Evolutionary conservation across 2,888 invertebrate species (phyloP), one percentile per base, ranked within the genome.

Genomic region (Panorpa germanica): DNA sequence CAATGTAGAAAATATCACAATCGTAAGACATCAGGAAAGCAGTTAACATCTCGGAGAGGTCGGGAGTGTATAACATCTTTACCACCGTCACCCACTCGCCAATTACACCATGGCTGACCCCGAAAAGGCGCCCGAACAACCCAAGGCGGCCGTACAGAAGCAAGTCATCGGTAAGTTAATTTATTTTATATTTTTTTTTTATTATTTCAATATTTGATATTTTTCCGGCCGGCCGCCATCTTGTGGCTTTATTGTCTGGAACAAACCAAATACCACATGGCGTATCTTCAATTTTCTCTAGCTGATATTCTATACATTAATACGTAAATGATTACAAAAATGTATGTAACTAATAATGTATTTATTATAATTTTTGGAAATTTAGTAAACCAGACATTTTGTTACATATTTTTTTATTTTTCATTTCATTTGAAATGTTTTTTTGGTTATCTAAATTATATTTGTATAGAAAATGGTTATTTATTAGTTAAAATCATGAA

Each of bases 41-140:
- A n/a, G n/a, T n/a, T n/a, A n/a, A n/a, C n/a, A n/a, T n/a, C n/a
- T n/a, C n/a, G n/a, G n/a, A n/a, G n/a, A n/a, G n/a, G n/a, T n/a
- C n/a, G n/a, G n/a, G n/a, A n/a, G n/a, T n/a, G n/a, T n/a, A n/a
- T n/a, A n/a, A n/a, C n/a, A n/a, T n/a, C n/a, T n/a, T n/a, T n/a
- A n/a, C n/a, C n/a, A n/a, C n/a, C n/a, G n/a, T n/a, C n/a, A n/a
- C n/a, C n/a, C n/a, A n/a, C n/a, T n/a, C n/a, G n/a, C 66, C 70
- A 70, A 64, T 69, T 63, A 70, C 73, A 73, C 70, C 76, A 88
- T 90, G 88, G 85, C 86, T 78, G 88, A 90, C 78, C 76, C 85
- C 70, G 86, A 82, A 64, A 75, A 76, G 63, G 72, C 72, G 65
- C 70, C 73, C 55, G 69, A 70, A 62, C 64, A 65, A 57, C 59